Base-by-base conservation (phyloP, 2,113 vertebrate species). In the Istiophorus platypterus region DNA sequence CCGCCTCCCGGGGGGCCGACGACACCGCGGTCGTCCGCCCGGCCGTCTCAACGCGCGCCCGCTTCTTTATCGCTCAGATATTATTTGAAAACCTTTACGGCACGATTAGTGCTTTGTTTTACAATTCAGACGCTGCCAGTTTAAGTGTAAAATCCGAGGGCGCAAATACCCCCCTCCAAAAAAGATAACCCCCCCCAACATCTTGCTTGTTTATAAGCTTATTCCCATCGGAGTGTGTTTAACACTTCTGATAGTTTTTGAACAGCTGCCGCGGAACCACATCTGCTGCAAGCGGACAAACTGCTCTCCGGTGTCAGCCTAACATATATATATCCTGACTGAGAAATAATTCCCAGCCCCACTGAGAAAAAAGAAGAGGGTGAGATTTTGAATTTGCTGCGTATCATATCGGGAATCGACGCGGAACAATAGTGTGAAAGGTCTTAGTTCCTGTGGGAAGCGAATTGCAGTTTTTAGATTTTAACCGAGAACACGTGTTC, bases 261-360 rank as follows among this genome's bases (percentile, higher is more conserved):
- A 78, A 37, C 83, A 92, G 83, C 86, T 90, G 91, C 79, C 62
- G 52, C 86, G 45, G 54, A 81, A 66, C 18, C 76, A 81, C 83
- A 91, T 86, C 81, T 84, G 84, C 65, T 69, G 45, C 6, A 56
- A 78, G 72, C 42, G 65, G 62, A 92, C 82, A 72, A 81, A 80
- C 57, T 82, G 72, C 59, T 49, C 34, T 20, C 41, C 69, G 51
- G 64, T n/a, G n/a, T 72, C 58, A 41, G 26, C 37, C n/a, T 11
- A 41, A 54, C 64, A 84, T 15, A 34, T 27, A 45, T 8, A 72
- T 41, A 20, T n/a, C n/a, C n/a, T n/a, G n/a, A 63, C 34, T 39
- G 2, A 62, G 66, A 49, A 57, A 66, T 47, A 1, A 57, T 12
- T 26, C 11, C 22, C 27, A 58, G 12, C 10, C 1, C 27, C 7